Conservation (phyloP, 1,140 invertebrate genomes). For the Probaryconus sp. region DNA sequence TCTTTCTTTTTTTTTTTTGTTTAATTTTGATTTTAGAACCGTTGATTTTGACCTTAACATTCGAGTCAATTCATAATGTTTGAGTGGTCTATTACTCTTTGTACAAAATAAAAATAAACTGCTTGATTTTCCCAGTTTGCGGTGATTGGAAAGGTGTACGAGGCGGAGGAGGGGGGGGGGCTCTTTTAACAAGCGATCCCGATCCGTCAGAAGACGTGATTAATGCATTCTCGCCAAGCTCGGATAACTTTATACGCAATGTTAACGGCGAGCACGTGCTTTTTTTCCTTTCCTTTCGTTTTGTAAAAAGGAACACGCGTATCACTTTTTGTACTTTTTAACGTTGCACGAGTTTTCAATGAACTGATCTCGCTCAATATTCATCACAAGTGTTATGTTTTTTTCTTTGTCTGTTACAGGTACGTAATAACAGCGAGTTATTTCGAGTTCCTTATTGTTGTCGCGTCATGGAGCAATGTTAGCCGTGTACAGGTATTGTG, state of each 20-base stretch:
- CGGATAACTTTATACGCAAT: slow-evolving; percentile 51
- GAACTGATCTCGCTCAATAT: slow-evolving; percentile 35
- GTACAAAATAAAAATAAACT: too few relatives aligned
- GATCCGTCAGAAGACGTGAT: slow-evolving; percentile 52
- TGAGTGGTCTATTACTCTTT: too few relatives aligned
- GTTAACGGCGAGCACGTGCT: slow-evolving; percentile 22
- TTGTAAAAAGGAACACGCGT: slow-evolving; percentile 3
- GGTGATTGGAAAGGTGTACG: too few relatives aligned
- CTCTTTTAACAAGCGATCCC: slow-evolving; percentile 51
- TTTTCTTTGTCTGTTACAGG: slow-evolving; percentile 34
- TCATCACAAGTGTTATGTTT: slow-evolving; percentile 9
- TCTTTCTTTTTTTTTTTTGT: too few relatives aligned
- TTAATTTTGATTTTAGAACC: too few relatives aligned
- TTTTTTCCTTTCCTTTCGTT: slow-evolving; percentile 11
- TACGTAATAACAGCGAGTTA: slow-evolving; percentile 36
- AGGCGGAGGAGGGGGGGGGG: background rate
- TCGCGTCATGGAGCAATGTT: slow-evolving; percentile 27
- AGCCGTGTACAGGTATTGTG: slow-evolving; percentile 24
- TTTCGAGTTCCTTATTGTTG: slow-evolving; percentile 23
- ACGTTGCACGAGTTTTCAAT: slow-evolving; percentile 1
- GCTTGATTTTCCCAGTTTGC: too few relatives aligned
- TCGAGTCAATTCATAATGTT: too few relatives aligned
- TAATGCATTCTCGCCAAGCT: slow-evolving; percentile 49
- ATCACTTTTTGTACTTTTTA: slow-evolving; percentile 31
- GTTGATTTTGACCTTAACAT: too few relatives aligned